Evolutionary conservation across 2,113 vertebrate genomes (phyloP).

Genomic region (Limanda limanda): DNA sequence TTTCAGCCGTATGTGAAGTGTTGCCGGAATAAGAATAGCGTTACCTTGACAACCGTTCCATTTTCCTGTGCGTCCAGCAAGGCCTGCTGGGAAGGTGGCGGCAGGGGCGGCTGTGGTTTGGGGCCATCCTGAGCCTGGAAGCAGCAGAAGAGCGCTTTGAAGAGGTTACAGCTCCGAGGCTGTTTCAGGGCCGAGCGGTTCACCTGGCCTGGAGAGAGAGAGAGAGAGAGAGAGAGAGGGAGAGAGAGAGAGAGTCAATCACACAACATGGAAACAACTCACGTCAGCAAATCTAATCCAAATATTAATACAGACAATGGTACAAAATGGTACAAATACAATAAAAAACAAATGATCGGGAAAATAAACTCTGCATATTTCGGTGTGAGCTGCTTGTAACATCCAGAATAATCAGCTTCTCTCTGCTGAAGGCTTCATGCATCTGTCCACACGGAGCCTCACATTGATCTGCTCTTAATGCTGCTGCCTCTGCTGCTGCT

Average conservation of each 20-base stretch:
- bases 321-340: too few relatives aligned
- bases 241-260: conserved; percentile 9
- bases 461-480: conserved; percentile 77
- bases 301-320: not conserved
- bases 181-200: conserved; percentile 88
- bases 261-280: not conserved
- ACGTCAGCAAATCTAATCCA: not conserved
- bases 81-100: conserved; percentile 80
- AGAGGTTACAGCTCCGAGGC: conserved; percentile 88
- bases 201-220: conserved; percentile 80
- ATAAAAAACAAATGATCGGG: too few relatives aligned
- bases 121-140: conserved; percentile 86
- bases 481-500: conserved; percentile 47
- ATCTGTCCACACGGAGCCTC: conserved; percentile 51
- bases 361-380: not conserved
- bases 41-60: conserved; percentile 87
- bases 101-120: conserved; percentile 70
- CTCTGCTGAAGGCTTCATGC: conserved; percentile 33
- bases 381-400: not conserved
- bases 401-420: conserved; percentile 15
- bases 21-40: conserved; percentile 36
- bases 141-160: conserved; percentile 90
- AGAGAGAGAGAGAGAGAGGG: conserved; percentile 22
- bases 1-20: conserved; percentile 31
- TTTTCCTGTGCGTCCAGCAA: conserved; percentile 86